Base-by-base conservation (phyloP, 2,797 vertebrate genomes). In the Percopsis omiscomaycus region DNA sequence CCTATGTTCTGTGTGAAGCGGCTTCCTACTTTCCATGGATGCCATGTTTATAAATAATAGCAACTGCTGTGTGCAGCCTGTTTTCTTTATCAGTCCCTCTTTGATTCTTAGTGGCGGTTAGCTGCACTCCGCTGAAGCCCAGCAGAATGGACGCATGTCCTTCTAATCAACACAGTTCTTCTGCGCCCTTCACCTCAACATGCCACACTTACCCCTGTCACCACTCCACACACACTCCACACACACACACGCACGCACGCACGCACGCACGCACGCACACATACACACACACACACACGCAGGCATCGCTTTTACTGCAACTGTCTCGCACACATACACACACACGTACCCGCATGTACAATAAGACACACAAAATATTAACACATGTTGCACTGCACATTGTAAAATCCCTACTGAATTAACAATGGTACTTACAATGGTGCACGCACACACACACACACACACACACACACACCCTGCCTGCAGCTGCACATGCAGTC, bases 401-500 rank as follows among this genome's bases (percentile, higher is more conserved):
- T 22, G 22, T 22, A 48, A 3, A 48, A 12, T 48, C 14, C 12
- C 46, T 48, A 48, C 14, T n/a, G 14, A 12, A 48, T n/a, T 3
- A 9, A 48, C 46, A 48, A 16, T 15, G 5, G 30, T 6, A 57
- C 56, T 3, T 48, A 48, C 46, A 48, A 16, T 15, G 5, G 30
- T 2, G 42, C 56, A 58, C 37, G 16, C 56, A 59, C 55, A 15
- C 65, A 55, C 55, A 16, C n/a, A 30, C 70, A 61, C 56, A 71
- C 49, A 29, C 52, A 28, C 45, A 37, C 44, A 48, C 28, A 22
- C 28, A 71, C 72, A 73, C 71, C 15, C 45, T 30, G 75, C 75
- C 78, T 66, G 67, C 81, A 85, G 85, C 77, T 84, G 85, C 82
- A 79, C 76, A 79, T 86, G 81, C 76, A 80, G 71, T 27, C 59